A percentile compares a stretch with the other conserved stretches of the same genome.
Conservation (phyloP, 2,797 vertebrate genomes). For the Adrianichthys oophorus region DNA sequence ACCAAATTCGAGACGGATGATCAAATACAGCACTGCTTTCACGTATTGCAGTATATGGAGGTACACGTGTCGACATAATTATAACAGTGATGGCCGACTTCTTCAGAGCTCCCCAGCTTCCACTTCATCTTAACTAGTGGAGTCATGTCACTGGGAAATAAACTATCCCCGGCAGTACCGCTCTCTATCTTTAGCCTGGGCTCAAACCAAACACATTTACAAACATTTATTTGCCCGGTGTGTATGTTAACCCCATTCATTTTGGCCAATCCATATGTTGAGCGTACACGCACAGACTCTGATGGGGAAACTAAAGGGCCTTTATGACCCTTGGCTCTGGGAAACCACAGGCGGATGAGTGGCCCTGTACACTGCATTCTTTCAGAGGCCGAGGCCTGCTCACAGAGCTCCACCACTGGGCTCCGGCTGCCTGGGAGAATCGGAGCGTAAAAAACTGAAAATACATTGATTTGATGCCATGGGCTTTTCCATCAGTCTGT, state of each 20-base stretch:
- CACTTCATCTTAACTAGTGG: conserved; percentile 41
- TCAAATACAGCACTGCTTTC: conserved; percentile 10
- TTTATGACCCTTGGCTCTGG: conserved; percentile 74
- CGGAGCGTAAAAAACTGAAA: conserved; percentile 68
- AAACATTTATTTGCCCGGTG: conserved; percentile 71
- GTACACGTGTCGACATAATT: conserved; percentile 13
- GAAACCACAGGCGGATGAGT: conserved; percentile 76
- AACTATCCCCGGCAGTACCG: conserved; percentile 54
- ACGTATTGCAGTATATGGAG: conserved; percentile 6
- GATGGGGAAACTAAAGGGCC: conserved; percentile 69
- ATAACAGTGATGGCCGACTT: conserved; percentile 17
- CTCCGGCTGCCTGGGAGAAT: conserved; percentile 67
- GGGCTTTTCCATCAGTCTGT: conserved; percentile 54
- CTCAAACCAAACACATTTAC: conserved; percentile 74
- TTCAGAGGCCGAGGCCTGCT: conserved; percentile 68
- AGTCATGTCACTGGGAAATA: conserved; percentile 62
- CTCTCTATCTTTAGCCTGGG: conserved; percentile 78
- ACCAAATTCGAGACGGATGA: conserved; percentile 24
- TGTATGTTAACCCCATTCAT: conserved; percentile 78
- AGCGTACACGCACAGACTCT: conserved; percentile 64
- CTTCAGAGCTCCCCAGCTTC: conserved; percentile 20
- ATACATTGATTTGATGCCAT: conserved; percentile 73
- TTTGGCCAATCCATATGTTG: conserved; percentile 76
- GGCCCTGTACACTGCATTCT: conserved; percentile 77
- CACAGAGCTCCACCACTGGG: conserved; percentile 66